phyloP scores from a whole-genome alignment of 2,113 vertebrate genomes.

The rabbit (Oryctolagus cuniculus) region DNA sequence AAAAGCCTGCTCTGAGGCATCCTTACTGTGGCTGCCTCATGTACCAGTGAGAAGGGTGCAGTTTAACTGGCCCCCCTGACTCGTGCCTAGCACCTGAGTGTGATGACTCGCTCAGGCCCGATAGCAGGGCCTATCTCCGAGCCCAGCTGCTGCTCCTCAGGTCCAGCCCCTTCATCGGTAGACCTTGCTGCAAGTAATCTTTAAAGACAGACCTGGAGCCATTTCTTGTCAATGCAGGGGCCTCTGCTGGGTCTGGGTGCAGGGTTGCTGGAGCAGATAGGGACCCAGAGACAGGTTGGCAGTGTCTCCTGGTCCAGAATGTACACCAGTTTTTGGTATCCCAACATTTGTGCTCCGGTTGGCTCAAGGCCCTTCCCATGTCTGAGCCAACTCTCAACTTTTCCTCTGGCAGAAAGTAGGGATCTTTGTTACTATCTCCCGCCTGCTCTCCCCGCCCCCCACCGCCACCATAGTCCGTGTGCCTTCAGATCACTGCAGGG shows the following conservation, averaged over 20 bases:
- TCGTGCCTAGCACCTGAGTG: not conserved
- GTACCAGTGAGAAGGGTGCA: not conserved
- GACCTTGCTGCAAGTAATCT: conserved; percentile 26
- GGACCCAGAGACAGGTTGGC: not conserved
- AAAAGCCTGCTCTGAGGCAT: not conserved
- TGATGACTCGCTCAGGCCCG: not conserved
- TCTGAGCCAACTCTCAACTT: not conserved
- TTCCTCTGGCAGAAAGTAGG: not conserved
- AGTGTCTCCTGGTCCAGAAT: not conserved
- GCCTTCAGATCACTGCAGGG: not conserved
- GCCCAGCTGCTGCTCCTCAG: not conserved
- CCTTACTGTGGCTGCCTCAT: not conserved
- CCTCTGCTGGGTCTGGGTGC: not conserved
- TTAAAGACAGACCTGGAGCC: not conserved
- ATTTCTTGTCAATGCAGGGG: not conserved
- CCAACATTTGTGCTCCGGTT: not conserved
- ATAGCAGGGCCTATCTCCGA: not conserved
- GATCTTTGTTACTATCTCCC: not conserved
- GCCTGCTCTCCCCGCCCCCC: too few species aligned
- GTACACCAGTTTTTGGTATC: not conserved
- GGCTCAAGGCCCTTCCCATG: not conserved
- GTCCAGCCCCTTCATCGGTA: not conserved
- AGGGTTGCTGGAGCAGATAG: not conserved
- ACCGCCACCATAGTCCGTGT: not conserved
- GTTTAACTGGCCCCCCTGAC: not conserved